phyloP scores from a whole-genome alignment of 2,797 vertebrate genomes.

The Anguilla obscura region DNA sequence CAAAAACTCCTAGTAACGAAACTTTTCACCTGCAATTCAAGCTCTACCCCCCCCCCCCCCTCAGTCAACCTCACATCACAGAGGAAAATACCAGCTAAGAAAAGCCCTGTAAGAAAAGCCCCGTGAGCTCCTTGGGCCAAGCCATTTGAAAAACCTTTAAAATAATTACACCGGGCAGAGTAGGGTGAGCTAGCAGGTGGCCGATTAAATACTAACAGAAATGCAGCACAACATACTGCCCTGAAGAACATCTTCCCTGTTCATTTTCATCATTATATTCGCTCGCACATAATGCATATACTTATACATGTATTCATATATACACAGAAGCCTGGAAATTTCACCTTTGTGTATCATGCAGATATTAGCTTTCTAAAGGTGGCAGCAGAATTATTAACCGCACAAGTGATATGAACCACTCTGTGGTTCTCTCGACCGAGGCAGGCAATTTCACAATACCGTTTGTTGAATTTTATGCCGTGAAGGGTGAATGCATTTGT shows the following conservation, averaged over 20 bases:
- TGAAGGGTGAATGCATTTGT: neutral
- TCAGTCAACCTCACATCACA: neutral
- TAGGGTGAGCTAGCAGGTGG: neutral
- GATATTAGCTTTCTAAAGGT: neutral
- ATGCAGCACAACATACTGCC: neutral
- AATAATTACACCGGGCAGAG: neutral
- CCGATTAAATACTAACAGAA: neutral
- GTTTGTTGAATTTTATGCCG: neutral
- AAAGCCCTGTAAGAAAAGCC: slow-evolving; percentile 37
- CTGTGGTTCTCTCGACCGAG: neutral
- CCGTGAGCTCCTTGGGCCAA: neutral
- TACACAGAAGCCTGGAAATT: neutral
- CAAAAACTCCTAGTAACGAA: slow-evolving; percentile 27
- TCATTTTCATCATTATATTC: neutral
- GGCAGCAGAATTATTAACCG: neutral
- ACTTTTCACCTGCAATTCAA: slow-evolving; percentile 22
- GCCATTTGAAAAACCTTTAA: slow-evolving; percentile 31
- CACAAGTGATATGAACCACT: neutral
- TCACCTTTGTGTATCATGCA: neutral
- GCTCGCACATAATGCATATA: neutral
- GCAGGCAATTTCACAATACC: neutral
- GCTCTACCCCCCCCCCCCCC: no score
- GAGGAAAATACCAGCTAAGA: slow-evolving; percentile 5
- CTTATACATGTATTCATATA: neutral
- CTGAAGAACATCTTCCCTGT: neutral